Percentiles rank a stretch among this genome's conserved stretches.
Evolutionary conservation across 2,888 invertebrate genomes (phyloP).

Genomic region (Tipula unca): DNA sequence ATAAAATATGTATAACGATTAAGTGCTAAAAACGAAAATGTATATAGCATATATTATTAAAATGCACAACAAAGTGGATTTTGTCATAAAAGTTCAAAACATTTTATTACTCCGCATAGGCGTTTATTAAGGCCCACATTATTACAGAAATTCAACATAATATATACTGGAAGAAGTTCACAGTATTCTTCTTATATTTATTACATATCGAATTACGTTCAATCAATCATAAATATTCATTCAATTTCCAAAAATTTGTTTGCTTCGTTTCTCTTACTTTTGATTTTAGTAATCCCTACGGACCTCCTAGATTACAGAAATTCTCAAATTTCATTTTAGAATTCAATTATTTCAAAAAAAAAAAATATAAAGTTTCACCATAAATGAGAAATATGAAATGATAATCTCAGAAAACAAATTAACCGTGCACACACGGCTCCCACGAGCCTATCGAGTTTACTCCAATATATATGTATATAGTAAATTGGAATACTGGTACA

Average conservation of each 20-base stretch:
- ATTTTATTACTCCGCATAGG: neutral
- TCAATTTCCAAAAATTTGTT: neutral
- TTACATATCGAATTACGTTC: neutral
- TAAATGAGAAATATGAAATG: neutral
- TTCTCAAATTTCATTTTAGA: neutral
- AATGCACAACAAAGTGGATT: neutral
- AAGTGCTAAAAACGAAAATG: neutral
- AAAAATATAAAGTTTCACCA: neutral
- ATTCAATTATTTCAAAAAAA: neutral
- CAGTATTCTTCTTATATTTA: no score
- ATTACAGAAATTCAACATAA: neutral
- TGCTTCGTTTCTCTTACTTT: neutral
- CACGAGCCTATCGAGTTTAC: neutral
- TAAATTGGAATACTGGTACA: neutral
- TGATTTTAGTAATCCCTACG: neutral
- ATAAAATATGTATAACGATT: neutral
- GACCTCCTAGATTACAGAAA: neutral
- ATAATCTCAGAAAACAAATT: neutral
- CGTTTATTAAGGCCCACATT: neutral
- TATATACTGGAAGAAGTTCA: no score
- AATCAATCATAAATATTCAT: neutral
- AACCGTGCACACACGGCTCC: neutral
- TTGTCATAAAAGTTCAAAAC: neutral
- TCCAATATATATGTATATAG: neutral
- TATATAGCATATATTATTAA: neutral